Conservation (phyloP, 2,888 invertebrate species). For the Tipula confusa region DNA sequence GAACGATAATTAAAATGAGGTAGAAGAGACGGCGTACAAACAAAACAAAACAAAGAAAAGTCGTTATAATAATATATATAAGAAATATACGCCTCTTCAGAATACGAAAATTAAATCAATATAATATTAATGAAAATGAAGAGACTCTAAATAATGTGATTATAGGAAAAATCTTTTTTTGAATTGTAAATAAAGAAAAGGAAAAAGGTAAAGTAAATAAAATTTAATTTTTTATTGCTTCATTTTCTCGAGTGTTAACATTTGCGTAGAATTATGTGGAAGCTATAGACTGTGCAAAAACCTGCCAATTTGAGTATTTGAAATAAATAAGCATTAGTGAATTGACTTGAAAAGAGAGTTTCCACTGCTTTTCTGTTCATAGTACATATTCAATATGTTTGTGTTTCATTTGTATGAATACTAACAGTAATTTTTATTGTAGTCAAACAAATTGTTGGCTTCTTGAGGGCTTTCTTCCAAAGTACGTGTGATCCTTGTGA, state of each 20-base stretch:
- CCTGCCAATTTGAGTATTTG: no score
- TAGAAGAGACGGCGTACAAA: background rate
- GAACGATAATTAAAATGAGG: background rate
- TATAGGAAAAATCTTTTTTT: background rate
- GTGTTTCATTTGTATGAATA: no score
- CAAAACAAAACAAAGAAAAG: background rate
- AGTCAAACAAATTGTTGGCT: no score
- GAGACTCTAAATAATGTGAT: background rate
- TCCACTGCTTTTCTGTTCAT: no score
- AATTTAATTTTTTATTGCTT: background rate
- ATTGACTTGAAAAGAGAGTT: no score
- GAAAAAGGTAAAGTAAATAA: background rate
- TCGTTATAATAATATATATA: background rate
- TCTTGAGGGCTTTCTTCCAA: no score
- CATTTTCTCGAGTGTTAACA: background rate
- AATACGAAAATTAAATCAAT: constrained; percentile 16
- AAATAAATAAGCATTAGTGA: no score
- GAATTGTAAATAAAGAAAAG: background rate
- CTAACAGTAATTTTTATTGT: no score
- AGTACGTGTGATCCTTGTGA: constrained; percentile 29
- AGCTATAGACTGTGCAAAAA: no score
- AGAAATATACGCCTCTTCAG: background rate
- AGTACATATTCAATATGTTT: background rate
- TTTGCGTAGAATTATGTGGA: no score
- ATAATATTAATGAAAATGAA: constrained; percentile 16